phyloP scores from a whole-genome alignment of 2,113 vertebrate genomes.

The Nansenia antarctica region DNA sequence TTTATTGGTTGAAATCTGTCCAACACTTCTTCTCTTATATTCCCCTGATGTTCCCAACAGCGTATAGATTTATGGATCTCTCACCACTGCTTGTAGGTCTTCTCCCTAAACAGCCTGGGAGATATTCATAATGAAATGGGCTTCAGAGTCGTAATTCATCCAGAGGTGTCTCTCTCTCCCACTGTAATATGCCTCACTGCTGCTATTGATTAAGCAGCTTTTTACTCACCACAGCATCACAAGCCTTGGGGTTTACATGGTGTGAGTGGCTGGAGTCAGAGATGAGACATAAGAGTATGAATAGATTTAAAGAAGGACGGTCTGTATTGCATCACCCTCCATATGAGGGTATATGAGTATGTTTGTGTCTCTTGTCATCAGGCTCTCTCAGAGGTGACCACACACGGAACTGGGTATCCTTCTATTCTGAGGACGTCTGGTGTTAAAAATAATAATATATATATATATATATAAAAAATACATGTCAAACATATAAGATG shows the following conservation, averaged over 20 bases:
- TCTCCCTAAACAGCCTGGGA: background rate
- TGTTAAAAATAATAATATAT: too few relatives aligned
- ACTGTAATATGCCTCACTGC: background rate
- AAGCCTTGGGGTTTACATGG: background rate
- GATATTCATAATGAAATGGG: constrained; percentile 1
- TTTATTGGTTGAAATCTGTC: background rate
- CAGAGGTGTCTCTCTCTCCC: background rate
- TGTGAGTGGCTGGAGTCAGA: constrained; percentile 1
- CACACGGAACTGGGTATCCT: too few relatives aligned
- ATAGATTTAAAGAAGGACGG: background rate
- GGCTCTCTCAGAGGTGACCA: too few relatives aligned
- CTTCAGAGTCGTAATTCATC: background rate
- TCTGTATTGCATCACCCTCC: too few relatives aligned
- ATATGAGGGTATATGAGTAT: background rate
- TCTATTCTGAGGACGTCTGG: too few relatives aligned
- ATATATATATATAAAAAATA: too few relatives aligned
- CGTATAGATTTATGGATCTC: background rate
- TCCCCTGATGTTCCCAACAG: background rate
- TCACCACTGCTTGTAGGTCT: background rate
- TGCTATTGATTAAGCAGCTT: background rate
- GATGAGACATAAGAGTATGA: background rate
- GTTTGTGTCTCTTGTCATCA: constrained; percentile 5
- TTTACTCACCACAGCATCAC: background rate
- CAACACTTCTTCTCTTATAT: background rate
- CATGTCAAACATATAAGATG: too few relatives aligned